These are phyloP conservation scores for Gyps fulvus DNA, from an alignment of 2,113 vertebrate species.

Conservation along the genomic window DNA sequence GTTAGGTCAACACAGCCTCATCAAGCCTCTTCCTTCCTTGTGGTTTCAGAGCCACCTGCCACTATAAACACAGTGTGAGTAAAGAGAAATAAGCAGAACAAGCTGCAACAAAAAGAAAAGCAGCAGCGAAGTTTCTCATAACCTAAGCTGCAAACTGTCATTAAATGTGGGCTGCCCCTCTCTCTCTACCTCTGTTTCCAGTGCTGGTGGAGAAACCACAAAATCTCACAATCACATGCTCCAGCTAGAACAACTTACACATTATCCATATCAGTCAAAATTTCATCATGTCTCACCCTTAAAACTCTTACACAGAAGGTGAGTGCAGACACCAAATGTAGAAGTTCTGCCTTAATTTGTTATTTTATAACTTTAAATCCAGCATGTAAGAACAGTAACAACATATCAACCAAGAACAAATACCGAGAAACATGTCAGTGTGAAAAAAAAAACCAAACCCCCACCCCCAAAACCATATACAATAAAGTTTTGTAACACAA, in stretches of 20 bases:
- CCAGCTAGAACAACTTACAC: background rate
- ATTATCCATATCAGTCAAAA: background rate
- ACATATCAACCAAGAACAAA: background rate
- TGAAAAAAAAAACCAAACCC: background rate
- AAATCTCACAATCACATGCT: background rate
- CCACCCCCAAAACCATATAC: background rate
- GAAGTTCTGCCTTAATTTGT: background rate
- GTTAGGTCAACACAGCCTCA: background rate
- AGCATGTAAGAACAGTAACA: background rate
- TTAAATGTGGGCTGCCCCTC: background rate
- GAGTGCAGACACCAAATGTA: background rate
- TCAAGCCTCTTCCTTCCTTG: background rate
- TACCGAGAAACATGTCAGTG: background rate
- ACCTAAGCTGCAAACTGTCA: background rate
- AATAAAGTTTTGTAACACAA: background rate
- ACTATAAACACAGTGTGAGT: accelerated
- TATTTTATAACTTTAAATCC: background rate
- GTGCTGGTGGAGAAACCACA: background rate
- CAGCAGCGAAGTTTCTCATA: background rate
- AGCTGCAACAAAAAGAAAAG: background rate
- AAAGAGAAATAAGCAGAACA: background rate
- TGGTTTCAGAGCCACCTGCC: background rate
- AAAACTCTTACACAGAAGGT: background rate
- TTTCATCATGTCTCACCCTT: background rate
- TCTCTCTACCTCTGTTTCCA: background rate